These are phyloP conservation scores for Anabacerthia variegaticeps DNA, from an alignment of 2,797 vertebrate species.

Conservation along the genomic window DNA sequence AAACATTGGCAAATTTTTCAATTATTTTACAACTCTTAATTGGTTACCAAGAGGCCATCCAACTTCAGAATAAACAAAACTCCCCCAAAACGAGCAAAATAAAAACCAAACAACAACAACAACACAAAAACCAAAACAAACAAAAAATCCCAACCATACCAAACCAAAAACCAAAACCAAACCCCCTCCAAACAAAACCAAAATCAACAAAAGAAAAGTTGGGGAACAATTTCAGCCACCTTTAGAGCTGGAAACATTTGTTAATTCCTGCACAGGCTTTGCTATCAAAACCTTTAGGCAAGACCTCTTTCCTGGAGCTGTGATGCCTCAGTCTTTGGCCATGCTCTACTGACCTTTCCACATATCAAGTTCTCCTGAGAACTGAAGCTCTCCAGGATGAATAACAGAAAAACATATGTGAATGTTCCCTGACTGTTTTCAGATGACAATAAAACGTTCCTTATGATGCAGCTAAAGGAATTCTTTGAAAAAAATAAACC, in stretches of 20 bases:
- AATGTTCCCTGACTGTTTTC: background rate
- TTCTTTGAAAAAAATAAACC: background rate
- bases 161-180: background rate
- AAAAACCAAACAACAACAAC: background rate
- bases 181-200: no score
- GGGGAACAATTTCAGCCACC: background rate
- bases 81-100: accelerated
- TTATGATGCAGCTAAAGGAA: background rate
- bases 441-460: background rate
- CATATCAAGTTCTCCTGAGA: background rate
- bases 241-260: background rate
- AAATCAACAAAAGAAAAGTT: background rate
- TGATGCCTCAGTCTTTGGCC: background rate
- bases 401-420: background rate
- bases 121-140: no score
- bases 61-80: background rate
- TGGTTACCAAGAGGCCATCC: background rate
- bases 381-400: background rate
- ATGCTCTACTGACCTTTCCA: background rate
- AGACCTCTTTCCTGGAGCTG: background rate
- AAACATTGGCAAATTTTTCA: background rate
- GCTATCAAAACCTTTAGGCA: background rate
- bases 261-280: background rate
- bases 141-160: no score
- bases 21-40: background rate